Conservation (phyloP, 2,888 invertebrate species). For the Gymnocheta viridis region DNA sequence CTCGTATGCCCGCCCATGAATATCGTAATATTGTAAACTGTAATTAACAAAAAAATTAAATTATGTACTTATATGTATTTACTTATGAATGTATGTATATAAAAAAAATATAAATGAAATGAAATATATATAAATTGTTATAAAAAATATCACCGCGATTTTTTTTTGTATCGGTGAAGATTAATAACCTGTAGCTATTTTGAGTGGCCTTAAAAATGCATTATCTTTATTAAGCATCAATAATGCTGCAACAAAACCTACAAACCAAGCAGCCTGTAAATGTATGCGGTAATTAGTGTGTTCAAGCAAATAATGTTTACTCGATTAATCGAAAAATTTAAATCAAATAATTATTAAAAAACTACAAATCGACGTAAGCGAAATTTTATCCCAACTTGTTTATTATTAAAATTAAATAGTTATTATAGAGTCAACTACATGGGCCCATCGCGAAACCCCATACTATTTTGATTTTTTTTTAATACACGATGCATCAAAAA, state of each 20-base stretch:
- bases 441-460: too few species aligned
- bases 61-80: not conserved
- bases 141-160: not conserved
- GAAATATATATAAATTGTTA: not conserved
- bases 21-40: slow-evolving; percentile 27
- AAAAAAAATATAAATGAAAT: slow-evolving; percentile 4
- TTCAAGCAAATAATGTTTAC: not conserved
- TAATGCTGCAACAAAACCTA: slow-evolving; percentile 11
- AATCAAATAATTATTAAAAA: too few species aligned
- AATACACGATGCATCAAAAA: too few species aligned
- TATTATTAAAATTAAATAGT: too few species aligned
- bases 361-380: too few species aligned
- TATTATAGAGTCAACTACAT: too few species aligned
- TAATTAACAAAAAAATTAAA: slow-evolving; percentile 26
- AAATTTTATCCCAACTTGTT: too few species aligned
- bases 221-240: slow-evolving; percentile 40
- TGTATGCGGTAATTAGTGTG: not conserved
- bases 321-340: not conserved
- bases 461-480: too few species aligned
- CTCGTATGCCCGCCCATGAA: slow-evolving; percentile 71
- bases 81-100: not conserved
- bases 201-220: slow-evolving; percentile 16
- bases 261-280: not conserved
- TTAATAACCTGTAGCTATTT: slow-evolving; percentile 35
- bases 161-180: too few species aligned